Base-by-base conservation (phyloP, 2,888 invertebrate species). In the Ypsolopha scabrella region DNA sequence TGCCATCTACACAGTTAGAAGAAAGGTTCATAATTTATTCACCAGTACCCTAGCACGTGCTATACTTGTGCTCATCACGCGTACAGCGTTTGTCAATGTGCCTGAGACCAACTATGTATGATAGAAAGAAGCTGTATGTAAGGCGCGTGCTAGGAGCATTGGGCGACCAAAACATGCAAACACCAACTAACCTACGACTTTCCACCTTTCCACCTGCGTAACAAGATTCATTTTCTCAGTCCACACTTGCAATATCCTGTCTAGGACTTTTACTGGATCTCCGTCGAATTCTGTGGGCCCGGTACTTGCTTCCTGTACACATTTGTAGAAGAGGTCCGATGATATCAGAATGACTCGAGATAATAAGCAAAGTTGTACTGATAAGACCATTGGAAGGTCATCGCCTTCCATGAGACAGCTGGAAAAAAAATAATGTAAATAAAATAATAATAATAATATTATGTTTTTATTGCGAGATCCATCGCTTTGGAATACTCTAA, bases 121-220 rank as follows among this genome's bases (percentile, higher is more conserved):
- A 75, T 65, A 24, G 24, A 24, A 24, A 24, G 24, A 24, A 3
- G 24, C 2, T 24, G 24, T 24, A 52, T 72, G 60, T 50, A 85
- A 81, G 8, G 80, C 69, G 38, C 88, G 62, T 9, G 10, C 14
- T 44, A 24, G 24, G 24, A 24, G 24, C 4, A 4, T 24, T 24
- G 24, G 4, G 2, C 2, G 24, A 24, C 24, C 24, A 4, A 24
- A 24, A 24, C 2, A 4, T 24, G 24, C 24, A 24, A 24, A 24
- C 8, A 46, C 6, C 2, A 83, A 88, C 72, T 90, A 74, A 77
- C 93, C 93, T 57, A 95, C 89, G 36, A 97, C 87, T 75, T 98
- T 98, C 64, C 93, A 90, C 72, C 93, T 90, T 65, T 95, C 94
- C 7, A 91, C 88, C 59, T 94, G 93, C 0, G 93, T 90, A 3